Percentiles rank a stretch among this genome's conserved stretches.
These are phyloP conservation scores for Drosophila athabasca DNA, from an alignment of 1,140 invertebrate species.

Conservation along the genomic window DNA sequence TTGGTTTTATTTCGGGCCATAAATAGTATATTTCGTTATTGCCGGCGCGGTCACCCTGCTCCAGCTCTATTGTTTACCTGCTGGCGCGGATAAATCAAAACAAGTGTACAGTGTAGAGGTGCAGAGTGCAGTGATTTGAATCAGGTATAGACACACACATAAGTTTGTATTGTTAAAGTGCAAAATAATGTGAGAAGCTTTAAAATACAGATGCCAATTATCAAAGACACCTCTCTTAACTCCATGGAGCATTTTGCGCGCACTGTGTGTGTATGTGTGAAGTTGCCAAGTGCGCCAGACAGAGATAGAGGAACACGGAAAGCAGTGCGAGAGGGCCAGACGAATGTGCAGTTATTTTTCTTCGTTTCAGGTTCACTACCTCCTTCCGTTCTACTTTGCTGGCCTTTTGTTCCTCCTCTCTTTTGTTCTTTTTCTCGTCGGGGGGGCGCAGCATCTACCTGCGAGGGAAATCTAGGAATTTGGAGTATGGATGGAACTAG, in stretches of 20 bases:
- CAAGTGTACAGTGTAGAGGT: too few species aligned
- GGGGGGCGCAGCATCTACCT: slow-evolving; percentile 16
- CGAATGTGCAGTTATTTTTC: slow-evolving; percentile 62
- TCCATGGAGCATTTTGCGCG: too few species aligned
- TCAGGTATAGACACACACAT: slow-evolving; percentile 29
- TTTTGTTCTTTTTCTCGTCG: slow-evolving; percentile 53
- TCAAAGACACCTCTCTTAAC: too few species aligned
- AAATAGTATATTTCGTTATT: too few species aligned
- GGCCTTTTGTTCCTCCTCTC: slow-evolving; percentile 38
- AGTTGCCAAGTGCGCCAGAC: background rate
- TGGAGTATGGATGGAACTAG: slow-evolving; percentile 5
- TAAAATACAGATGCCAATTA: too few species aligned
- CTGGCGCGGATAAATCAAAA: slow-evolving; percentile 16
- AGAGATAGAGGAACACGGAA: background rate
- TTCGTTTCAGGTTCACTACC: slow-evolving; percentile 70
- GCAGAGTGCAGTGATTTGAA: slow-evolving; percentile 14
- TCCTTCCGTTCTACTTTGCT: slow-evolving; percentile 72
- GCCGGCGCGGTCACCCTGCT: too few species aligned
- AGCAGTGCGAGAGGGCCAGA: slow-evolving; percentile 4
- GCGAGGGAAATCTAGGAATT: slow-evolving; percentile 29
- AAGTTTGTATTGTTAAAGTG: slow-evolving; percentile 1
- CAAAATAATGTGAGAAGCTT: too few species aligned
- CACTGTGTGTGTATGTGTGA: slow-evolving; percentile 6
- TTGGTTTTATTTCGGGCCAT: too few species aligned
- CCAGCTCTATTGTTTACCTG: too few species aligned